phyloP scores from a whole-genome alignment of 2,113 vertebrate genomes.

The Macrotus californicus region DNA sequence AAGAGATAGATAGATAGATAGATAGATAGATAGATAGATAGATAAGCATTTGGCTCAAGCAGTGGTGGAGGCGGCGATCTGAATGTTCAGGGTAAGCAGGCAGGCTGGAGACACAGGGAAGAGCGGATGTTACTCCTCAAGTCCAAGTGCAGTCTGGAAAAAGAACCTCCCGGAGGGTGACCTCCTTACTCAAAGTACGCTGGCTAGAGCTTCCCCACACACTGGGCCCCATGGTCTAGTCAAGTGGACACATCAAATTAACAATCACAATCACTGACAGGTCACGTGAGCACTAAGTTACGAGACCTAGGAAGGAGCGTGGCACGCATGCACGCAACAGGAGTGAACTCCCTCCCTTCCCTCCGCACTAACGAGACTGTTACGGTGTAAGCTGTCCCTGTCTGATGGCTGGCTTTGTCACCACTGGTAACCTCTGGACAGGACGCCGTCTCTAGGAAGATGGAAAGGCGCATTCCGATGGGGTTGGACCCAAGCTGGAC shows the following conservation, averaged over 20 bases:
- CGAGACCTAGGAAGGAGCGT: neutral
- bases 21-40: neutral
- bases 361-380: rapidly evolving
- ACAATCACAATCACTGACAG: rapidly evolving
- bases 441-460: neutral
- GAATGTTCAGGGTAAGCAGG: too few species aligned
- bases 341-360: rapidly evolving
- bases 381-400: neutral
- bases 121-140: rapidly evolving
- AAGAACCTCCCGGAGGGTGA: neutral
- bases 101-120: rapidly evolving
- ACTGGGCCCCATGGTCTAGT: rapidly evolving
- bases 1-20: neutral
- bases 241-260: rapidly evolving
- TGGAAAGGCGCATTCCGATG: neutral
- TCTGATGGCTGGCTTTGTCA: neutral
- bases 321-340: rapidly evolving
- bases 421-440: too few species aligned
- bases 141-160: too few species aligned
- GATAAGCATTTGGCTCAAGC: neutral
- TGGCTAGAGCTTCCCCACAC: neutral
- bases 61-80: too few species aligned
- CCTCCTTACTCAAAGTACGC: neutral
- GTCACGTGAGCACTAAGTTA: neutral
- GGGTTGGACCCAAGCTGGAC: neutral